These are phyloP conservation scores for Triplophysa bombifrons DNA, from an alignment of 2,797 vertebrate genomes.

Conservation along the genomic window DNA sequence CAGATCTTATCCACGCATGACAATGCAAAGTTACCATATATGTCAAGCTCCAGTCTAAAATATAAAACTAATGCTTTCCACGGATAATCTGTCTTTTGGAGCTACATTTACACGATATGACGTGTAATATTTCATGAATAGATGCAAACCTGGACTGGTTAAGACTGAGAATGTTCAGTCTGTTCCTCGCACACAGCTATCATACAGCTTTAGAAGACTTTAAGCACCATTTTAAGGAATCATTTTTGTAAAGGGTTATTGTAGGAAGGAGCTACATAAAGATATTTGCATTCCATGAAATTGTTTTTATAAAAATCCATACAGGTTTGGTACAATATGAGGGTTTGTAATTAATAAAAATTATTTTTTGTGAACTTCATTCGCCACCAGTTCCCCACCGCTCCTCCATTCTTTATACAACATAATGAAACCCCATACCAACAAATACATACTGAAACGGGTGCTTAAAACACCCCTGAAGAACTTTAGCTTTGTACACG, in stretches of 20 bases:
- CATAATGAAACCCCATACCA: conserved; percentile 43
- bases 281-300: not conserved
- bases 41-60: too few species aligned
- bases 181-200: not conserved
- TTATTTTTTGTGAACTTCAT: conserved; percentile 41
- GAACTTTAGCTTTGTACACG: conserved; percentile 70
- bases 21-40: too few species aligned
- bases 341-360: conserved; percentile 28
- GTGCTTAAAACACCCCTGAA: conserved; percentile 81
- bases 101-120: too few species aligned
- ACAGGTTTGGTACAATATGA: not conserved
- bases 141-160: too few species aligned
- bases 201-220: not conserved
- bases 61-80: too few species aligned
- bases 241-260: not conserved
- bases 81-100: too few species aligned
- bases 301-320: not conserved
- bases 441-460: conserved; percentile 70
- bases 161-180: not conserved
- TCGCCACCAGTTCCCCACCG: conserved; percentile 21
- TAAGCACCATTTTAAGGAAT: not conserved
- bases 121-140: too few species aligned
- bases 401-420: conserved; percentile 30
- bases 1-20: too few species aligned
- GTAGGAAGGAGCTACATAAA: not conserved